phyloP scores from a whole-genome alignment of 2,797 vertebrate species.

The Spheniscus humboldti region DNA sequence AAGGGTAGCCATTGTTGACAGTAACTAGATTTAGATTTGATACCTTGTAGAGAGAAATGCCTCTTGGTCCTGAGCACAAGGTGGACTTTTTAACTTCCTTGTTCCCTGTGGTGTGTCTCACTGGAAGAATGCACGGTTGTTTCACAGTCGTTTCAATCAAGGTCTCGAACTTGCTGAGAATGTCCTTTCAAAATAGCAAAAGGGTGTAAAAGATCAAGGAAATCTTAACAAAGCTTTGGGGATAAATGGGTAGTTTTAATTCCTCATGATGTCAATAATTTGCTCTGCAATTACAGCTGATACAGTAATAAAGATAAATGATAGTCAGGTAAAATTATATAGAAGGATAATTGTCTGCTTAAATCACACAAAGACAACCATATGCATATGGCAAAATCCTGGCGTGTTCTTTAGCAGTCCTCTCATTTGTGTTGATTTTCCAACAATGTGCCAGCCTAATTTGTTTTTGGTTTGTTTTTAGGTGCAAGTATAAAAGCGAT shows the following conservation, averaged over 20 bases:
- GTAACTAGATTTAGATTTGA: neutral
- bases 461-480: neutral
- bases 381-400: neutral
- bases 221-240: neutral
- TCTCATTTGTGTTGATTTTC: neutral
- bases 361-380: neutral
- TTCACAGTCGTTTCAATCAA: neutral
- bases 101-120: neutral
- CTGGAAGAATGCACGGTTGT: neutral
- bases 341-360: neutral
- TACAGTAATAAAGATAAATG: slow-evolving; percentile 22
- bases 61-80: neutral
- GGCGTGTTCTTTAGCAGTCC: neutral
- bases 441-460: neutral
- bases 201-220: neutral
- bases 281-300: neutral
- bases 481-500: neutral
- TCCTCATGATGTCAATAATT: neutral
- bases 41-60: neutral
- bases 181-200: neutral
- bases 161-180: neutral
- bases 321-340: neutral
- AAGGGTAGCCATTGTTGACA: neutral
- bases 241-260: neutral
- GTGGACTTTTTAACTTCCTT: neutral